A percentile compares a stretch with the other conserved stretches of the same genome.
phyloP scores from a whole-genome alignment of 1,140 invertebrate genomes.

The Melitaea cinxia region DNA sequence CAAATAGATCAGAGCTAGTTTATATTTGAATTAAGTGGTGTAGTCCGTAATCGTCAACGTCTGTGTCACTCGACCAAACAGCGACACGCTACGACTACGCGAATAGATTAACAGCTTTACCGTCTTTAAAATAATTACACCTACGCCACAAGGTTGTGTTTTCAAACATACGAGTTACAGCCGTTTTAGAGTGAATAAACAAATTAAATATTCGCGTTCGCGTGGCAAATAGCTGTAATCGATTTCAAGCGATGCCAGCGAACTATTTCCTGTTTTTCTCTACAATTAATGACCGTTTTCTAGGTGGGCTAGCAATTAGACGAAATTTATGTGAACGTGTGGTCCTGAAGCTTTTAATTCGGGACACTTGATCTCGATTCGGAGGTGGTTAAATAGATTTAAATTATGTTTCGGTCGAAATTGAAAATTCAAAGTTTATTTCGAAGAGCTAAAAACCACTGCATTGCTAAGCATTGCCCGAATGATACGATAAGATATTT shows the following conservation, averaged over 20 bases:
- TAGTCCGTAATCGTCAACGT: no score
- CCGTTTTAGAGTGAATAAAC: not conserved
- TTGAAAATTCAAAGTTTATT: conserved; percentile 8
- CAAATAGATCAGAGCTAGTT: no score
- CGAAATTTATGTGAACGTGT: conserved; percentile 35
- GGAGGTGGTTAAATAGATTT: conserved; percentile 26
- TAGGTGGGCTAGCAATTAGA: conserved; percentile 40
- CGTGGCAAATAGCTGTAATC: conserved; percentile 27
- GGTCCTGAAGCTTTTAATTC: conserved; percentile 31
- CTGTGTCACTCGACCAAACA: no score
- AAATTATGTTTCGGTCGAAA: conserved; percentile 13
- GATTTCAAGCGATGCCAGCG: conserved; percentile 28
- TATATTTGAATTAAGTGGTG: no score
- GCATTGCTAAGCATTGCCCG: no score
- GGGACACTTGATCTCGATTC: conserved; percentile 27
- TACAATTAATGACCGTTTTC: conserved; percentile 37
- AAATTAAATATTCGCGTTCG: conserved; percentile 9
- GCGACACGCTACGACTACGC: no score
- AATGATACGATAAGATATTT: no score
- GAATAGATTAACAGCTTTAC: not conserved
- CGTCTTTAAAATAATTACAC: not conserved
- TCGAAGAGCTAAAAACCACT: not conserved
- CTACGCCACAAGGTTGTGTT: not conserved
- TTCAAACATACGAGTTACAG: conserved; percentile 5
- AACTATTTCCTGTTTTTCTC: conserved; percentile 35